Evolutionary conservation across 2,888 invertebrate genomes (phyloP).

Genomic region (Conistra vaccinii): DNA sequence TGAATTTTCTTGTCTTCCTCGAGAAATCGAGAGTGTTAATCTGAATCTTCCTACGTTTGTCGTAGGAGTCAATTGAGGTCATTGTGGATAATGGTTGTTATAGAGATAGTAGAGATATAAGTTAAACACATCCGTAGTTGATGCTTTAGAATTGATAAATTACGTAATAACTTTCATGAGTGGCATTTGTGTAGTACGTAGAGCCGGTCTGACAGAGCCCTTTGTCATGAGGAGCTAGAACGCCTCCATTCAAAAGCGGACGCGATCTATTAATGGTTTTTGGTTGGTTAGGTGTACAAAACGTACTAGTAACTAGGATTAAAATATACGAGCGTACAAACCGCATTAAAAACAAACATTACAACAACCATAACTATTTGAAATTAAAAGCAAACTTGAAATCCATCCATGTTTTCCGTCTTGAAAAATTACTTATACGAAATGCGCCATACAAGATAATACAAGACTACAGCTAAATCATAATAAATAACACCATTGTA

Average conservation of each 20-base stretch:
- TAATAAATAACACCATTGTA: slow-evolving; percentile 34
- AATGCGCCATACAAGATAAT: not conserved
- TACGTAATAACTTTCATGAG: slow-evolving; percentile 16
- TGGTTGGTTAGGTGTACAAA: too few species aligned
- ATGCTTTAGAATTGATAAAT: slow-evolving; percentile 43
- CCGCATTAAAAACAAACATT: not conserved
- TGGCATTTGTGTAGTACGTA: not conserved
- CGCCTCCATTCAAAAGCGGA: too few species aligned
- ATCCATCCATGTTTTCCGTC: not conserved
- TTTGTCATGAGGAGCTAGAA: too few species aligned
- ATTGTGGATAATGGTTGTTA: slow-evolving; percentile 24
- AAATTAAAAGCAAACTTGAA: not conserved
- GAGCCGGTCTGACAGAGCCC: not conserved
- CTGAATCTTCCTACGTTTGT: slow-evolving; percentile 41
- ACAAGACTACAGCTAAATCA: slow-evolving; percentile 13
- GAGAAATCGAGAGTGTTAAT: slow-evolving; percentile 56
- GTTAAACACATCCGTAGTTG: slow-evolving; percentile 35
- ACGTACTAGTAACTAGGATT: too few species aligned
- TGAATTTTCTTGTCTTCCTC: slow-evolving; percentile 43
- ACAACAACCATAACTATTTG: not conserved
- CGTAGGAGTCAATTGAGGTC: slow-evolving; percentile 56
- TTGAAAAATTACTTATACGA: not conserved
- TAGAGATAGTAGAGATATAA: slow-evolving; percentile 40
- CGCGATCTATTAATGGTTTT: too few species aligned
- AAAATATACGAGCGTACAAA: too few species aligned